Evolutionary conservation across 2,888 invertebrate species (phyloP).

Genomic region (Yponomeuta sedellus): DNA sequence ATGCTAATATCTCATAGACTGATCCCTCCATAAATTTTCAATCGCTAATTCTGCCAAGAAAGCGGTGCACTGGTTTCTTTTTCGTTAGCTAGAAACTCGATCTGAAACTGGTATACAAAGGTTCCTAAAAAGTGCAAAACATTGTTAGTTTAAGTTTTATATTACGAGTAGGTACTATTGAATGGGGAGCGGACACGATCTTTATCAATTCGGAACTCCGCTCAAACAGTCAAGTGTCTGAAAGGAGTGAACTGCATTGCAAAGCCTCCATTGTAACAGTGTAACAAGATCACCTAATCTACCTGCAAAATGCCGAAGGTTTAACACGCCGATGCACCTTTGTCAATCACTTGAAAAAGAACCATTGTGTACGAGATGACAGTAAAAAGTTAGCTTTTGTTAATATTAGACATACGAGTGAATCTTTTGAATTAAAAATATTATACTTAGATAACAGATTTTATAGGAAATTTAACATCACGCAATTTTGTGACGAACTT

Average conservation of each 20-base stretch:
- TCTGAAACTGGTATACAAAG: conserved; percentile 3
- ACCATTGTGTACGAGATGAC: conserved; percentile 4
- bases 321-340: conserved; percentile 4
- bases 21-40: too few relatives aligned
- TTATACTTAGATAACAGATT: conserved; percentile 10
- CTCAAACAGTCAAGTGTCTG: conserved; percentile 32
- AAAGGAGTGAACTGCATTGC: conserved; percentile 54
- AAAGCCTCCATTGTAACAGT: conserved; percentile 43
- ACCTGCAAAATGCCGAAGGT: conserved; percentile 54
- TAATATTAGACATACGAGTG: background rate
- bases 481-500: conserved; percentile 2
- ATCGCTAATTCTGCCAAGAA: too few relatives aligned
- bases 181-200: conserved; percentile 54
- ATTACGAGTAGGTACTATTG: conserved; percentile 52
- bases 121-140: background rate
- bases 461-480: conserved; percentile 21
- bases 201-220: conserved; percentile 72
- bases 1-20: too few relatives aligned
- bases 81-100: background rate
- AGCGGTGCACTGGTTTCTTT: background rate
- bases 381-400: conserved; percentile 21
- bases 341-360: conserved; percentile 12
- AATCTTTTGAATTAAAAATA: conserved; percentile 10
- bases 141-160: conserved; percentile 28
- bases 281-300: conserved; percentile 64